Base-by-base conservation (phyloP, 2,113 vertebrate genomes). In the Notothenia coriiceps region DNA sequence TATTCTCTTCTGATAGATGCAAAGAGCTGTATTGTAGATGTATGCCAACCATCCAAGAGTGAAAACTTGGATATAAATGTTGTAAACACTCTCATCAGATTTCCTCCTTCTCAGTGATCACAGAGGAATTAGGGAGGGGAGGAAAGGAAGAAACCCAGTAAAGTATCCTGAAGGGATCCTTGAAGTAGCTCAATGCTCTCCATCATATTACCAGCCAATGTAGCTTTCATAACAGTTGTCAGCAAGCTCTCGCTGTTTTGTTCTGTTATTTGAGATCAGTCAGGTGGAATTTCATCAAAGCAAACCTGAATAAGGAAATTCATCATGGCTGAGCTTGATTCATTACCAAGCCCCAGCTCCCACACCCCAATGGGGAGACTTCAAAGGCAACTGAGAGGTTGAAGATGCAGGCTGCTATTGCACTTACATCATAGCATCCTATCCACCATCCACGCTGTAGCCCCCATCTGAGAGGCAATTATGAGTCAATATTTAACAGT, bases 251-350 rank as follows among this genome's bases (percentile, higher is more conserved):
- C 0, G 11, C 67, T 85, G 78, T 88, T 86, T 88, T 85, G 80
- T 85, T 83, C 74, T 84, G 86, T 90, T 88, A 93, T 88, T 89
- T 86, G 69, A 89, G 87, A 90, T 92, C 91, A 86, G 83, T 72
- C 80, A 91, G 86, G 89, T 90, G 79, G 86, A 84, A 66, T 86
- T 83, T 80, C 87, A 89, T 90, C 90, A 91, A 91, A 92, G 86
- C 83, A 77, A 77, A 90, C 80, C 66, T 83, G 80, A 89, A 87
- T 77, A 75, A 83, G 80, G 77, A 82, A 70, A 60, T 88, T 91
- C 79, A 85, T 92, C 90, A 90, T 43, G 74, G 50, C 85, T 84
- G 74, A 54, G 74, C 89, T 86, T 86, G 88, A 88, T 90, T 90
- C 85, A 89, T 89, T 80, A 88, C 66, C 70, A 85, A 68, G 63